Percentiles rank a stretch among this genome's conserved stretches.
These are phyloP conservation scores for Cephus pygmeus DNA, from an alignment of 2,888 invertebrate genomes.

Conservation along the genomic window DNA sequence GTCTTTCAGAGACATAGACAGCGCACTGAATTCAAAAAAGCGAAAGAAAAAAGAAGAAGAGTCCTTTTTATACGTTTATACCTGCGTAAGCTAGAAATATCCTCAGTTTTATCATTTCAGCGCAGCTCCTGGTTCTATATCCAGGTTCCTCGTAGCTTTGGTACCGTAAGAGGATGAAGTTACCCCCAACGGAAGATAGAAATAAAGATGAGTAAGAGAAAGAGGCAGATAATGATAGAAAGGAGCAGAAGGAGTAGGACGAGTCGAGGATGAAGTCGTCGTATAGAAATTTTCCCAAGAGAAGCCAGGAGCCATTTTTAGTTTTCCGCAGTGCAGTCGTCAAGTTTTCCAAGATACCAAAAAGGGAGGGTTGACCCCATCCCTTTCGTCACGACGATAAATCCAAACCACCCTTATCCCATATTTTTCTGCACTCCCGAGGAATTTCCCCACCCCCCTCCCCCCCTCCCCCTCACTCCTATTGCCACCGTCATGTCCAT, in stretches of 20 bases:
- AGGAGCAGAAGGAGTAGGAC: background rate
- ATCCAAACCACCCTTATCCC: background rate
- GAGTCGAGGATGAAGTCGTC: background rate
- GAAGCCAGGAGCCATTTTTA: background rate
- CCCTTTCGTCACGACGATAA: background rate
- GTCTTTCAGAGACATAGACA: background rate
- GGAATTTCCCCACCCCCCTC: background rate
- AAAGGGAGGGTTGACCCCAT: background rate
- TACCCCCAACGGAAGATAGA: background rate
- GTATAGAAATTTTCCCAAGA: background rate
- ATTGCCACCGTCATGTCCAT: background rate
- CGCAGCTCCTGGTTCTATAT: conserved; percentile 46
- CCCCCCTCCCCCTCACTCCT: background rate
- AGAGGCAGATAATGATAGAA: background rate
- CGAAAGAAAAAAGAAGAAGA: background rate
- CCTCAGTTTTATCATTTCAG: conserved; percentile 53
- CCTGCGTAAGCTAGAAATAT: conserved; percentile 43
- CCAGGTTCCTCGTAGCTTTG: background rate
- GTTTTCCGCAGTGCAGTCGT: background rate
- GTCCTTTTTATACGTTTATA: conserved; percentile 26
- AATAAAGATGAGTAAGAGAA: background rate
- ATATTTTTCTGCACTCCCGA: background rate
- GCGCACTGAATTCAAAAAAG: background rate
- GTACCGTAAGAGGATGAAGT: background rate
- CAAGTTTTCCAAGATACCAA: background rate